A percentile compares a stretch with the other conserved stretches of the same genome.
phyloP scores from a whole-genome alignment of 2,888 invertebrate genomes.

The Malthinus flaveolus region DNA sequence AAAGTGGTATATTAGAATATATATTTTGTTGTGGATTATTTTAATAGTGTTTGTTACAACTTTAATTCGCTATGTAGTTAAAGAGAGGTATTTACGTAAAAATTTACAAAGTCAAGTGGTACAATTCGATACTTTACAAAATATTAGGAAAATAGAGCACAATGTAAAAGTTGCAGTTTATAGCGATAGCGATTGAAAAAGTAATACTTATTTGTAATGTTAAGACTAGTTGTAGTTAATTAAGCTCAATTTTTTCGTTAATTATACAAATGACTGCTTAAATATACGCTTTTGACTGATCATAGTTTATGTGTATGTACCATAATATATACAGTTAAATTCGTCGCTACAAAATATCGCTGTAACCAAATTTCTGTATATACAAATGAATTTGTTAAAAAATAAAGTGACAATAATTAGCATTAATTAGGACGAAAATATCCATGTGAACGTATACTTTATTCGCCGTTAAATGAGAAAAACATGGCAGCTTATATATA shows the following conservation, averaged over 20 bases:
- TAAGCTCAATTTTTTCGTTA: not conserved
- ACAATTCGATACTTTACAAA: constrained; percentile 38
- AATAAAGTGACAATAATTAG: too few species aligned
- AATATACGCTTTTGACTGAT: constrained; percentile 3
- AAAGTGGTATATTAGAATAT: constrained; percentile 45
- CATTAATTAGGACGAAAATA: too few species aligned
- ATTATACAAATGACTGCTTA: not conserved
- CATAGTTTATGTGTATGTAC: not conserved
- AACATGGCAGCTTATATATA: too few species aligned
- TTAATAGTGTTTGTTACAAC: constrained; percentile 34
- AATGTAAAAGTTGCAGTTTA: constrained; percentile 46
- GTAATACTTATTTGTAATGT: constrained; percentile 2
- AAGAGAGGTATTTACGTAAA: constrained; percentile 19
- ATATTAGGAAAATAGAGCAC: constrained; percentile 44
- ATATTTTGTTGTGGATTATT: constrained; percentile 38
- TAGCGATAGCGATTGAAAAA: constrained; percentile 41
- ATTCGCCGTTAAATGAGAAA: too few species aligned
- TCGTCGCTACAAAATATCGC: too few species aligned
- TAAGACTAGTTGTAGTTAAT: not conserved
- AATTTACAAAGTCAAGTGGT: constrained; percentile 31
- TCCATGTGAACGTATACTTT: too few species aligned
- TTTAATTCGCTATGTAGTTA: constrained; percentile 22
- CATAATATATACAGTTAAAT: too few species aligned
- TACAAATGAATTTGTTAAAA: too few species aligned
- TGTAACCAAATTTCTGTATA: too few species aligned